Percentiles rank a stretch among this genome's conserved stretches.
Evolutionary conservation across 1,140 invertebrate genomes (phyloP).

Genomic region (Babylonia areolata): DNA sequence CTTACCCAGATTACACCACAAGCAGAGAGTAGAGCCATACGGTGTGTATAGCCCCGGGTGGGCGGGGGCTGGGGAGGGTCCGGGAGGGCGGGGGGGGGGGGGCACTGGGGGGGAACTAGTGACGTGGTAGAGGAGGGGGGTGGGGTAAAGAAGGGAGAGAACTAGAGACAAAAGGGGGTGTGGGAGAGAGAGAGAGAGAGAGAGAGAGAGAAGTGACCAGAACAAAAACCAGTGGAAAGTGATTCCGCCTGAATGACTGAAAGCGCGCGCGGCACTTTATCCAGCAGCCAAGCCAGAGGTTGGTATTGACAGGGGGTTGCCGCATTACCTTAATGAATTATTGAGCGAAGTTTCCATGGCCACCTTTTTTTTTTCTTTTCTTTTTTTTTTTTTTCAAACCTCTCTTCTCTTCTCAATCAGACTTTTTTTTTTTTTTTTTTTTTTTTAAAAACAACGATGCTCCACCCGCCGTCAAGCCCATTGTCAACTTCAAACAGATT

Average conservation of each 20-base stretch:
- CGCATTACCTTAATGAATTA: constrained; percentile 36
- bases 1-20: too few species aligned
- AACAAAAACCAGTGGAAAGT: background rate
- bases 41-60: too few species aligned
- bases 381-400: too few species aligned
- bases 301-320: constrained; percentile 9
- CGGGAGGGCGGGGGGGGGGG: too few species aligned
- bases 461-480: background rate
- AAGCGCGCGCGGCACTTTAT: background rate
- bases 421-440: too few species aligned
- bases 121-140: too few species aligned
- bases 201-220: background rate
- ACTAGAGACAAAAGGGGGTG: background rate
- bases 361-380: background rate
- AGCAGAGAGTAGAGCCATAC: too few species aligned
- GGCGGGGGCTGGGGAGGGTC: too few species aligned
- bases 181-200: background rate
- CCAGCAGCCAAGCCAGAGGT: background rate
- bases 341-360: background rate
- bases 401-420: background rate
- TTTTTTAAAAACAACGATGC: too few species aligned
- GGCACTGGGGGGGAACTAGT: background rate
- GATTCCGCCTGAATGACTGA: constrained; percentile 15
- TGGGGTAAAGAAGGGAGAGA: background rate
- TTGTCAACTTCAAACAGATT: background rate